Evolutionary conservation across 2,113 vertebrate genomes (phyloP).

Genomic region (Mastomys coucha): DNA sequence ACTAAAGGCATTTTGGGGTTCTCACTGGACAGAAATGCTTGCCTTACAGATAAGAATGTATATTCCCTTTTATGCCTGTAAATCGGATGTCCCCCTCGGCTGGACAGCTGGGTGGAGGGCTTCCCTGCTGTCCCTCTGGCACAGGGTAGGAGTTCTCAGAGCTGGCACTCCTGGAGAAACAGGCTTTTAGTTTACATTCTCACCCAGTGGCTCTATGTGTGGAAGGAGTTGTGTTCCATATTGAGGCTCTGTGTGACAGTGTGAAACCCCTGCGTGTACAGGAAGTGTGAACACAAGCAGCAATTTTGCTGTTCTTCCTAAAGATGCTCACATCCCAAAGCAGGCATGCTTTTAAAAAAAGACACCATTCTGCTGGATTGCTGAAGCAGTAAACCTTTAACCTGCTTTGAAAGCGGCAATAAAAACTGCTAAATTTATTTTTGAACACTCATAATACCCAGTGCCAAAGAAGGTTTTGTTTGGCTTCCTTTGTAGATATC

Average conservation of each 20-base stretch:
- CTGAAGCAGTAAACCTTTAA: constrained; percentile 29
- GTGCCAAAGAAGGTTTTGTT: constrained; percentile 31
- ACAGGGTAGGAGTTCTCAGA: neutral
- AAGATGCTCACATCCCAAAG: constrained; percentile 34
- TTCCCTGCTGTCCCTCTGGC: constrained; percentile 13
- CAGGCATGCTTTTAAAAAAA: neutral
- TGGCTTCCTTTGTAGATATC: neutral
- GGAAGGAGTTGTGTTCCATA: constrained; percentile 58
- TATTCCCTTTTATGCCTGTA: neutral
- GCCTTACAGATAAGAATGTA: neutral
- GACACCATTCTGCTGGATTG: constrained; percentile 17
- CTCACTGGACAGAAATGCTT: neutral
- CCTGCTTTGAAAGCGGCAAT: constrained; percentile 22
- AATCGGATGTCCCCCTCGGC: constrained; percentile 5
- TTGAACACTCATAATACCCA: constrained; percentile 32
- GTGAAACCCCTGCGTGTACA: constrained; percentile 50
- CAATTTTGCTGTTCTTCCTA: constrained; percentile 53
- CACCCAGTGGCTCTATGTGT: constrained; percentile 32
- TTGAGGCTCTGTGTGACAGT: constrained; percentile 58
- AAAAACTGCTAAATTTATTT: constrained; percentile 50
- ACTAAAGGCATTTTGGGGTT: neutral
- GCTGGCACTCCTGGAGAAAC: neutral
- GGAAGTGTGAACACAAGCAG: constrained; percentile 38
- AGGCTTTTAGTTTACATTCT: constrained; percentile 49
- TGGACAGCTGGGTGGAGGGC: constrained; percentile 22